phyloP scores from a whole-genome alignment of 1,140 invertebrate genomes.

The Drosophila saltans region DNA sequence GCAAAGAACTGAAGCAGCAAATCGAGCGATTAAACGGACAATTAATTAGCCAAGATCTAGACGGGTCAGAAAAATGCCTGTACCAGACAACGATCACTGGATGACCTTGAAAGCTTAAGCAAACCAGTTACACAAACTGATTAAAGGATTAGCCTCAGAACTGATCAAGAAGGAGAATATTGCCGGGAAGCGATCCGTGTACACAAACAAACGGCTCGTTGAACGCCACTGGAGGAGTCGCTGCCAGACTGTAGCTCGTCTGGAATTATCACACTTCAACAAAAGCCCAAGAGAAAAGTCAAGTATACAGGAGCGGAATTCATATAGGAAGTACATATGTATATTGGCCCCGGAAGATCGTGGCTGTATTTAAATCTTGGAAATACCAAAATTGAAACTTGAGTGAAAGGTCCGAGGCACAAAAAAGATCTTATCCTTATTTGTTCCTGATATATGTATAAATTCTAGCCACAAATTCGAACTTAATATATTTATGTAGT shows the following conservation, averaged over 20 bases:
- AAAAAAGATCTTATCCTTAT: too few relatives aligned
- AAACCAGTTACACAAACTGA: conserved; percentile 60
- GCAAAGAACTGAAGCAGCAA: conserved; percentile 43
- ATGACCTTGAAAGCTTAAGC: conserved; percentile 59
- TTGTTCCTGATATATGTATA: too few relatives aligned
- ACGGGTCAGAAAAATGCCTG: conserved; percentile 25
- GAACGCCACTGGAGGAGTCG: conserved; percentile 15
- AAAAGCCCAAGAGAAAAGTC: conserved; percentile 41
- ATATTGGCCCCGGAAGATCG: not conserved
- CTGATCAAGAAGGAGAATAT: conserved; percentile 29
- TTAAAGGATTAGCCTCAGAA: conserved; percentile 68
- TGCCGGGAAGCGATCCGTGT: conserved; percentile 48
- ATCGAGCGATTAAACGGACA: conserved; percentile 76
- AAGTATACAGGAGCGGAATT: conserved; percentile 5
- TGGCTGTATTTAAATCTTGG: too few relatives aligned
- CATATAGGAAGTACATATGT: not conserved
- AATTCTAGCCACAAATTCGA: not conserved
- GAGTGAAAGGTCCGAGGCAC: too few relatives aligned
- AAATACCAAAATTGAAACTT: too few relatives aligned
- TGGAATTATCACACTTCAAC: conserved; percentile 78
- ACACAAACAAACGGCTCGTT: conserved; percentile 54
- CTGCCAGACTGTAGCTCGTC: conserved; percentile 35
- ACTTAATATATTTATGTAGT: not conserved
- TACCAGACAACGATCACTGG: conserved; percentile 20
- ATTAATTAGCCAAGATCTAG: conserved; percentile 66